Conservation (phyloP, 2,113 vertebrate species). For the Xiphias gladius region DNA sequence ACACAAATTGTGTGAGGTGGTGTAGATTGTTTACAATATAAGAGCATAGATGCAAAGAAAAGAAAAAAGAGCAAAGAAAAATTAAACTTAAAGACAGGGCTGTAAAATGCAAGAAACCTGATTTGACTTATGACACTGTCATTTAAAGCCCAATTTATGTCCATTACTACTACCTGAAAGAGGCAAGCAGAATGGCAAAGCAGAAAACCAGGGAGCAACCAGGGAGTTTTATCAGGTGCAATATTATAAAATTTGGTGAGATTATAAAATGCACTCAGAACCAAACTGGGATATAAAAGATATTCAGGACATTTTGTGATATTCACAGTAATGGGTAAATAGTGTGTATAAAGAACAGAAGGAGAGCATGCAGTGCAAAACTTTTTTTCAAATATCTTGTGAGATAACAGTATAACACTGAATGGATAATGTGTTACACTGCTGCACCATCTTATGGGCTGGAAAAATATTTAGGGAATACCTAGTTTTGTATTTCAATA, state of each 20-base stretch:
- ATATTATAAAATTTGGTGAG: not conserved
- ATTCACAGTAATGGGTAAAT: not conserved
- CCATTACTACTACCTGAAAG: not conserved
- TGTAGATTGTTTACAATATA: not conserved
- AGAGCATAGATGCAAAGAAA: not conserved
- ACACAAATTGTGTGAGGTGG: constrained; percentile 12
- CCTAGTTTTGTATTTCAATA: not conserved
- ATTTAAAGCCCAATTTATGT: constrained; percentile 1
- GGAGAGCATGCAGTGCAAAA: not conserved
- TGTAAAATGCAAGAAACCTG: not conserved
- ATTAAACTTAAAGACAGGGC: not conserved
- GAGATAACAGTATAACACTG: not conserved
- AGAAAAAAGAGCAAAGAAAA: not conserved
- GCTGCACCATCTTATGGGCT: not conserved
- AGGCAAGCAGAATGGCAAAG: not conserved
- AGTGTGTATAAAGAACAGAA: not conserved
- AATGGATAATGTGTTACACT: not conserved
- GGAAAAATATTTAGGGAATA: not conserved
- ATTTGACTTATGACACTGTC: not conserved
- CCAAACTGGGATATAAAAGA: not conserved
- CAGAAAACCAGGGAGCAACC: not conserved
- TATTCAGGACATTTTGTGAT: constrained; percentile 8
- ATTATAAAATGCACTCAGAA: not conserved
- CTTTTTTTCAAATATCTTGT: not conserved
- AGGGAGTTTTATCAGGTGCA: constrained; percentile 9